Conservation (phyloP, 2,797 vertebrate genomes). For the Antrozous pallidus region DNA sequence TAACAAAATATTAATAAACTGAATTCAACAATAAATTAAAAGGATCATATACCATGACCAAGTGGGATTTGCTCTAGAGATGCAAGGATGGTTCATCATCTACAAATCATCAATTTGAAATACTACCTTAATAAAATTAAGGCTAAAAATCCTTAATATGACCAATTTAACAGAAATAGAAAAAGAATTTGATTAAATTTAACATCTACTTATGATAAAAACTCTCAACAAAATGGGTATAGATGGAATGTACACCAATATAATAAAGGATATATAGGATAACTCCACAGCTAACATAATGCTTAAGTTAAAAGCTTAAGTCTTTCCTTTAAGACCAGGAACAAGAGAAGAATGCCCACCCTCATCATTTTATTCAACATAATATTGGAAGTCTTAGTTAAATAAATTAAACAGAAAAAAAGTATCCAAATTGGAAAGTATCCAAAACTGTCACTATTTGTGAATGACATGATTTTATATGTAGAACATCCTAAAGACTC, state of each 20-base stretch:
- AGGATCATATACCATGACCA: background rate
- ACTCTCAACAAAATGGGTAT: background rate
- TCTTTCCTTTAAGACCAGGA: background rate
- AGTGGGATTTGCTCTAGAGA: background rate
- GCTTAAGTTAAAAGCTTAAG: too few species aligned
- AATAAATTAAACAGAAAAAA: background rate
- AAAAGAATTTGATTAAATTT: background rate
- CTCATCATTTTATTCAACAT: background rate
- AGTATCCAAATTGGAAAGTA: background rate
- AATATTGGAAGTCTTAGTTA: background rate
- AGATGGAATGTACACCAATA: background rate
- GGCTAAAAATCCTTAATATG: background rate
- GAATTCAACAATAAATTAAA: background rate
- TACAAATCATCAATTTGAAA: background rate
- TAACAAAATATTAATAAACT: background rate
- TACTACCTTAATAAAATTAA: background rate
- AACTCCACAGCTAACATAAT: background rate
- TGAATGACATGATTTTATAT: background rate
- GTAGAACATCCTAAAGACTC: background rate
- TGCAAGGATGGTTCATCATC: background rate
- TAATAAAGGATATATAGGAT: background rate
- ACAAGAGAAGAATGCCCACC: background rate
- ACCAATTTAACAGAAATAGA: background rate
- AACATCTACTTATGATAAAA: background rate
- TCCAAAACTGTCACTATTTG: background rate